Conservation (phyloP, 2,888 invertebrate species). For the Amorpha juglandis region DNA sequence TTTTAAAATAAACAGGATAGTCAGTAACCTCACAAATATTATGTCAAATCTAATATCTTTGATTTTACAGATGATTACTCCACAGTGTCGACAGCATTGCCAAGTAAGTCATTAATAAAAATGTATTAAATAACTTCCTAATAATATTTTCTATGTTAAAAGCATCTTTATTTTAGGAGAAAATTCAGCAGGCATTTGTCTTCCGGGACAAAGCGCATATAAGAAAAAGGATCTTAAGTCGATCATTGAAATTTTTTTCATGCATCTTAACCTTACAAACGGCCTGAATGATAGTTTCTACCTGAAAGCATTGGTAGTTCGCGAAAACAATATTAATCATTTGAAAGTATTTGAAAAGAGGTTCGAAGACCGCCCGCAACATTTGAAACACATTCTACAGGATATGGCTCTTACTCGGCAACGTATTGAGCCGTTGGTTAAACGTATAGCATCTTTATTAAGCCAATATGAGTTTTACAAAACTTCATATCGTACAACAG, state of each 20-base stretch:
- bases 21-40: too few species aligned
- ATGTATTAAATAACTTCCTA: neutral
- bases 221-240: conserved; percentile 45
- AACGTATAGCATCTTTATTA: conserved; percentile 31
- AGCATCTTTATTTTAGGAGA: neutral
- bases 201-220: conserved; percentile 38
- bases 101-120: too few species aligned
- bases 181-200: conserved; percentile 12
- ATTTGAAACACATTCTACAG: conserved; percentile 54
- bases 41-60: too few species aligned
- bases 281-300: conserved; percentile 37
- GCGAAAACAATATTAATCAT: conserved; percentile 36
- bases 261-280: conserved; percentile 36
- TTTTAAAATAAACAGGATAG: too few species aligned
- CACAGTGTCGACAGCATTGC: too few species aligned
- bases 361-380: conserved; percentile 45
- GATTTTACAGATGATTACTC: too few species aligned
- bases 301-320: conserved; percentile 34
- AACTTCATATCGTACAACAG: conserved; percentile 33
- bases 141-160: neutral
- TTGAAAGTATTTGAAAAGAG: conserved; percentile 39
- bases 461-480: conserved; percentile 35
- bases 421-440: conserved; percentile 40
- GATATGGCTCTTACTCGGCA: conserved; percentile 40
- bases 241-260: conserved; percentile 44